Base-by-base conservation (phyloP, 2,888 invertebrate species). In the Hylaea fasciaria region DNA sequence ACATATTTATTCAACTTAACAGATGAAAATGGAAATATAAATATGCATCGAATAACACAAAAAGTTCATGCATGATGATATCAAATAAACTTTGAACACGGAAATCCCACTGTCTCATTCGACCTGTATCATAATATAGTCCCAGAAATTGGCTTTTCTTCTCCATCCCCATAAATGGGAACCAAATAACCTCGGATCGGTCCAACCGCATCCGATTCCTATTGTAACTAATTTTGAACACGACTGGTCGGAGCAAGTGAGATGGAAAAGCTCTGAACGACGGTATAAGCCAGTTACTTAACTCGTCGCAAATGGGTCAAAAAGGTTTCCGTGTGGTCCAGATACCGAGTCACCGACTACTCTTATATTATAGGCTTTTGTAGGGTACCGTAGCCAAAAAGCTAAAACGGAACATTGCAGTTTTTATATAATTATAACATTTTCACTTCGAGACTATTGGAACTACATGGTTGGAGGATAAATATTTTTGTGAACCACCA, bases 171-270 rank as follows among this genome's bases (percentile, higher is more conserved):
- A 59, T 47, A 66, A 71, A 71, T 67, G 52, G 63, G 65, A 72
- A 70, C 71, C 69, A 66, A 68, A 69, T 75, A 63, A 66, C 65
- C 60, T 61, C 57, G 66, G 66, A 66, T 64, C 69, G 66, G 65
- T 69, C 69, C 64, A 37, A 47, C 62, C 65, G 64, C 64, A 69
- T 66, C 43, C 60, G 58, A 69, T 73, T 66, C 65, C 60, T 57
- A 77, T 77, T 73, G 76, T 72, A 71, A 69, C 71, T 77, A 72
- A 77, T 75, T 79, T 71, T 48, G 66, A 70, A 71, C 69, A 71
- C 65, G 69, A 65, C 66, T 59, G 62, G 66, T 40, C 17, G 54
- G 64, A 28, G 14, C 11, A 73, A 77, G 69, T 74, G 77, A 74
- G 74, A 75, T 64, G 72, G 73, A 77, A 76, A 76, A 60, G 52